Evolutionary conservation across 92 coral and sea anemone species (phyloP).

Genomic region (Phenganax marumi): DNA sequence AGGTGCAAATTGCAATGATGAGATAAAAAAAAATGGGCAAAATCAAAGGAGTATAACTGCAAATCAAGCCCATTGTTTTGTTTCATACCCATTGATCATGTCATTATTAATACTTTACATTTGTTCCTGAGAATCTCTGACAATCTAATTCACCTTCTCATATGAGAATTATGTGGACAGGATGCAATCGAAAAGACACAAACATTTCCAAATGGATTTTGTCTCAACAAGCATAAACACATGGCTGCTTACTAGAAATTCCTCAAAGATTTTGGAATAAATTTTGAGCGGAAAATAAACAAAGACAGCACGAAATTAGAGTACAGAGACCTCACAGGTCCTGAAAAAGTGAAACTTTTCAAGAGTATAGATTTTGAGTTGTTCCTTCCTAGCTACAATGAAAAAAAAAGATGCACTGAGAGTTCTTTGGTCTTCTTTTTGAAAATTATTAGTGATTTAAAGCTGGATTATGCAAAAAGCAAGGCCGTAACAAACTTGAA

Average conservation of each 20-base stretch:
- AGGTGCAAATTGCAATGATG: too few relatives aligned
- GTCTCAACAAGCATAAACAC: conserved; percentile 17
- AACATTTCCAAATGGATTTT: conserved; percentile 46
- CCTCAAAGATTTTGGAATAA: conserved; percentile 39
- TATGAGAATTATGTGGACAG: conserved; percentile 47
- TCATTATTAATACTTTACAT: conserved; percentile 59
- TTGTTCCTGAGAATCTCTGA: conserved; percentile 64
- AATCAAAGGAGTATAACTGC: background rate
- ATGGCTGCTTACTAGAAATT: conserved; percentile 41
- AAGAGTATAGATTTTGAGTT: background rate
- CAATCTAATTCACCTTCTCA: conserved; percentile 48
- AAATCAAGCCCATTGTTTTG: conserved; percentile 26
- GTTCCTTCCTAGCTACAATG: conserved; percentile 33
- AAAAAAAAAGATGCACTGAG: conserved; percentile 23
- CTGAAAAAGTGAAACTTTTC: conserved; percentile 14
- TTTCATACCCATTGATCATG: conserved; percentile 63
- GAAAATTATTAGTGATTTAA: conserved; percentile 39
- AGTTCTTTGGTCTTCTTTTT: conserved; percentile 32
- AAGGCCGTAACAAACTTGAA: conserved; percentile 32
- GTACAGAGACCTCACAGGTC: background rate
- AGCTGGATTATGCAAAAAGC: conserved; percentile 39
- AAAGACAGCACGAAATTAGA: conserved; percentile 25
- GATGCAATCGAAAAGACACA: conserved; percentile 45
- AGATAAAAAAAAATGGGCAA: too few relatives aligned
- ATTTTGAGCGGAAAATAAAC: conserved; percentile 42